Conservation (phyloP, 2,113 vertebrate species). For the Silurus asotus region DNA sequence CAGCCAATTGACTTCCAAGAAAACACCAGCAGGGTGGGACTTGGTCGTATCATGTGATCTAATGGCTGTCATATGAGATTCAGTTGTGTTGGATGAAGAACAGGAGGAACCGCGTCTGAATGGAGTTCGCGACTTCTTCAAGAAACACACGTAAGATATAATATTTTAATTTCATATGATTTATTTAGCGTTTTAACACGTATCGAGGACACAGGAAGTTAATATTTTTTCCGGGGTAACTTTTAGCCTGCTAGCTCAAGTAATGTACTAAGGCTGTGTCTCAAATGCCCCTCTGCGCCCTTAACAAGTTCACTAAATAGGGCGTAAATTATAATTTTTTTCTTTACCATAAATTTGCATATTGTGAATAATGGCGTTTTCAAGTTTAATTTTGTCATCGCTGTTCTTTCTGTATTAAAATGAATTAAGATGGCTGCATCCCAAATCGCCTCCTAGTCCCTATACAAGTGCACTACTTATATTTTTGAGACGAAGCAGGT, state of each 20-base stretch:
- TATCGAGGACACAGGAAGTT: background rate
- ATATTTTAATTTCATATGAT: too few relatives aligned
- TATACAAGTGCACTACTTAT: background rate
- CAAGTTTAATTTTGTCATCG: background rate
- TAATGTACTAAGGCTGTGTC: background rate
- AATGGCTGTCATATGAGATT: conserved; percentile 57
- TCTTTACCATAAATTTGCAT: background rate
- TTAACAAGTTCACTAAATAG: background rate
- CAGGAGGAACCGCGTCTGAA: background rate
- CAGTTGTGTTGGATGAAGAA: background rate
- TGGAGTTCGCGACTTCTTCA: background rate
- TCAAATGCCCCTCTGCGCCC: background rate
- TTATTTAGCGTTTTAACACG: background rate
- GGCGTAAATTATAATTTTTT: too few relatives aligned
- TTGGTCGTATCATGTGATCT: conserved; percentile 57
- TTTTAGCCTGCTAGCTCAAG: background rate
- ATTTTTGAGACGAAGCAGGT: background rate
- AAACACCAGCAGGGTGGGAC: background rate
- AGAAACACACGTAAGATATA: background rate
- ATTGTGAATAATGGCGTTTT: background rate
- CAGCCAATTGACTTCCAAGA: background rate
- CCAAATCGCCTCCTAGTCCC: too few relatives aligned
- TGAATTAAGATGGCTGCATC: background rate
- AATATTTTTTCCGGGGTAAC: background rate
- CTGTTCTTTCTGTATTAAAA: too few relatives aligned